A percentile compares a stretch with the other conserved stretches of the same genome.
These are phyloP conservation scores for Caenorhabditis angaria DNA, from an alignment of 2,888 invertebrate genomes.

Conservation along the genomic window DNA sequence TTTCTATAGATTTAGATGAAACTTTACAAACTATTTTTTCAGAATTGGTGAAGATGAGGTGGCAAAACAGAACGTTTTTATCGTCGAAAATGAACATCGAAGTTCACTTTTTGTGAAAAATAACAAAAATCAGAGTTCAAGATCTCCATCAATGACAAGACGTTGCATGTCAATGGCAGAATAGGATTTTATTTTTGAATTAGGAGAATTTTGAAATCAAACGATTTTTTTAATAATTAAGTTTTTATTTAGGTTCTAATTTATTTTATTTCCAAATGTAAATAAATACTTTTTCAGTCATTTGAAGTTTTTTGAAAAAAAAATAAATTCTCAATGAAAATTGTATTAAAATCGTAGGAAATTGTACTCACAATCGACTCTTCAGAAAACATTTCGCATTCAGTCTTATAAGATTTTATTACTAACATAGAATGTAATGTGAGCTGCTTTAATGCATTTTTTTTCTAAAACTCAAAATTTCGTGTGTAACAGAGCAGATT, in stretches of 20 bases:
- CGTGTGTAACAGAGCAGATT: too few relatives aligned
- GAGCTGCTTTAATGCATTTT: too few relatives aligned
- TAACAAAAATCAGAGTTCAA: conserved; percentile 14
- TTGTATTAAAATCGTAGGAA: too few relatives aligned
- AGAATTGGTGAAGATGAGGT: conserved; percentile 69
- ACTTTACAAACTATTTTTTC: conserved; percentile 9
- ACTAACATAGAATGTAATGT: too few relatives aligned
- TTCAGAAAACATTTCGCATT: too few relatives aligned
- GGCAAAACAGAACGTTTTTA: conserved; percentile 64
- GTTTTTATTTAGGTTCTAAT: neutral
- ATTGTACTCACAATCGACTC: too few relatives aligned
- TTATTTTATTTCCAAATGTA: neutral
- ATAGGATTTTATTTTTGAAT: conserved; percentile 6
- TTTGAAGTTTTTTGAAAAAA: too few relatives aligned
- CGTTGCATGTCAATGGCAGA: conserved; percentile 41
- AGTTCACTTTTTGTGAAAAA: conserved; percentile 35
- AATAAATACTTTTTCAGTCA: neutral
- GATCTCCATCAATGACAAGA: conserved; percentile 34
- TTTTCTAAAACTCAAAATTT: too few relatives aligned
- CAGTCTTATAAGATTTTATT: too few relatives aligned
- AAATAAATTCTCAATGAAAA: too few relatives aligned
- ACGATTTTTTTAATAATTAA: too few relatives aligned
- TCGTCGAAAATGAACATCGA: conserved; percentile 64
- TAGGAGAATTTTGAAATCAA: neutral
- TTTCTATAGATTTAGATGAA: neutral